These are phyloP conservation scores for Melipona beecheii DNA, from an alignment of 2,888 invertebrate genomes.

Conservation along the genomic window DNA sequence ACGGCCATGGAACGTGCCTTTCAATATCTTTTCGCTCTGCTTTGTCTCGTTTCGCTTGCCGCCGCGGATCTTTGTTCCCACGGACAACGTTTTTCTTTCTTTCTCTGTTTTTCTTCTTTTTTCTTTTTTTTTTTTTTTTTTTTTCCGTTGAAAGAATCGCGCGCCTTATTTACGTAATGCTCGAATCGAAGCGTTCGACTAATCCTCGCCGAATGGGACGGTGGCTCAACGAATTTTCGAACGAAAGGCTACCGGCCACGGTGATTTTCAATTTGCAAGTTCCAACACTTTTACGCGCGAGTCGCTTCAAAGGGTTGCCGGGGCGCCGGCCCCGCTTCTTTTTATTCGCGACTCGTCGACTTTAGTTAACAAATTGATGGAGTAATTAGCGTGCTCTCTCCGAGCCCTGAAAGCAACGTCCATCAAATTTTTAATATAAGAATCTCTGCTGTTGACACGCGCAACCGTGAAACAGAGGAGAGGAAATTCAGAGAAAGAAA, in stretches of 20 bases:
- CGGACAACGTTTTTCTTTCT: too few species aligned
- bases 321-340: background rate
- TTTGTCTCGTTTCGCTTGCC: background rate
- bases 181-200: slow-evolving; percentile 9
- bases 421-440: slow-evolving; percentile 3
- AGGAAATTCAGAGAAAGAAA: background rate
- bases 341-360: background rate
- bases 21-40: slow-evolving; percentile 21
- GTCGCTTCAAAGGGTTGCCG: background rate
- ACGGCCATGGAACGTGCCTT: background rate
- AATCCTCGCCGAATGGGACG: background rate
- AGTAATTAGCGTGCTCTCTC: slow-evolving; percentile 10
- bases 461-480: background rate
- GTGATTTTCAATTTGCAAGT: slow-evolving; percentile 23
- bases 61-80: background rate
- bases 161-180: slow-evolving; percentile 15
- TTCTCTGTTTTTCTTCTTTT: too few species aligned
- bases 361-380: slow-evolving; percentile 27
- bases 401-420: background rate
- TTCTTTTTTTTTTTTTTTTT: too few species aligned
- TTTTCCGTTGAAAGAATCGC: background rate
- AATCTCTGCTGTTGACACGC: background rate
- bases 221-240: background rate
- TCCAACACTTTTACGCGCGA: background rate
- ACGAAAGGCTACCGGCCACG: background rate